Evolutionary conservation across 2,113 vertebrate species (phyloP).

Genomic region (Maccullochella peelii): DNA sequence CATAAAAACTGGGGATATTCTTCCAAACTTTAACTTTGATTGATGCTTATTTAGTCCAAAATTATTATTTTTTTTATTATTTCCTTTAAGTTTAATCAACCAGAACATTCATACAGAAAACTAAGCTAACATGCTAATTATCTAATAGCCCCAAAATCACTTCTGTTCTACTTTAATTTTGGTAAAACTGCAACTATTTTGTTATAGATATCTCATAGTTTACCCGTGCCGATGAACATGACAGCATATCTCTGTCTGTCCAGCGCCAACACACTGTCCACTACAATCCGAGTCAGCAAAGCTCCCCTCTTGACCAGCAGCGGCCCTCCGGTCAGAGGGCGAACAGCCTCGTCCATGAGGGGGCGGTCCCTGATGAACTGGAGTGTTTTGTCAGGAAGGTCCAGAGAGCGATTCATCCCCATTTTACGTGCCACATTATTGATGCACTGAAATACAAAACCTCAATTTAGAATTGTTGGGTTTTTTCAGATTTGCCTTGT

Average conservation of each 20-base stretch:
- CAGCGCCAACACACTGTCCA: conserved; percentile 76
- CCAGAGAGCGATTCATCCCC: conserved; percentile 78
- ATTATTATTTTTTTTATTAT: no score
- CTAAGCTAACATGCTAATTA: neutral
- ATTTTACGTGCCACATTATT: conserved; percentile 67
- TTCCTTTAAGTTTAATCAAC: conserved; percentile 3
- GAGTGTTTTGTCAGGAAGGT: conserved; percentile 84
- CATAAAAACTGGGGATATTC: neutral
- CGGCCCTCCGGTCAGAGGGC: conserved; percentile 70
- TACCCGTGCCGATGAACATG: conserved; percentile 88
- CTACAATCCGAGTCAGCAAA: conserved; percentile 80
- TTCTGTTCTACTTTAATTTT: neutral
- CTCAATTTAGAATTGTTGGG: neutral
- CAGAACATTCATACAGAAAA: conserved; percentile 1
- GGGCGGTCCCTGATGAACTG: conserved; percentile 86
- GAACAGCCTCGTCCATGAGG: conserved; percentile 81
- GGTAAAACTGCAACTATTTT: neutral
- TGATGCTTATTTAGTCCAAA: no score
- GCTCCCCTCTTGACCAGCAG: conserved; percentile 80
- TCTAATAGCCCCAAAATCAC: neutral
- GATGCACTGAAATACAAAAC: conserved; percentile 74
- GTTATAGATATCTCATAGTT: neutral
- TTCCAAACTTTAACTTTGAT: neutral
- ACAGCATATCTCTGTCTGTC: conserved; percentile 74
- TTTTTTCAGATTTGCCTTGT: neutral